Conservation (phyloP, 92 coral and sea anemone species). For the Chrysogorgia sp. region DNA sequence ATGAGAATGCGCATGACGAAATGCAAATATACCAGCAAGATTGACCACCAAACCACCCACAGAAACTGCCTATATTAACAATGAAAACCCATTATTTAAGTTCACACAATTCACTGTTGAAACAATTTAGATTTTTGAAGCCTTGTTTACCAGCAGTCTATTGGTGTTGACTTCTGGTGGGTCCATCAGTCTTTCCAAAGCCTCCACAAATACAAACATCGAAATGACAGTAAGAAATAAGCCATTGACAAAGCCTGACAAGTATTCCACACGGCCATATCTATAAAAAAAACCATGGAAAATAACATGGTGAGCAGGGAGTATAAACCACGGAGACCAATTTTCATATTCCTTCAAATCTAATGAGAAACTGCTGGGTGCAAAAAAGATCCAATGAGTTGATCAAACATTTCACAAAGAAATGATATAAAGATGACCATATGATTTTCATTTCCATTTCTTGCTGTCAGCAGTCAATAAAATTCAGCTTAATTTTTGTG, state of each 20-base stretch:
- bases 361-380: too few relatives aligned
- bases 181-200: conserved; percentile 87
- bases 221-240: conserved; percentile 91
- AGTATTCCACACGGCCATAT: conserved; percentile 91
- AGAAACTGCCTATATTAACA: conserved; percentile 74
- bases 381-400: too few relatives aligned
- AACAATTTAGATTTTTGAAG: background rate
- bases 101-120: background rate
- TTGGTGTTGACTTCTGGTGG: conserved; percentile 97
- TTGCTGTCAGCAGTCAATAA: too few relatives aligned
- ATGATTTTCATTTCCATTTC: too few relatives aligned
- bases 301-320: too few relatives aligned
- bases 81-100: background rate
- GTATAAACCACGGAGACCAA: too few relatives aligned
- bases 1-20: conserved; percentile 97
- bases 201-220: conserved; percentile 90
- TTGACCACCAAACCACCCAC: conserved; percentile 91
- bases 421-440: too few relatives aligned
- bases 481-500: too few relatives aligned
- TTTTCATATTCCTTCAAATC: too few relatives aligned
- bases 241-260: conserved; percentile 97
- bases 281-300: conserved; percentile 55
- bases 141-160: conserved; percentile 75
- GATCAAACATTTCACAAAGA: too few relatives aligned
- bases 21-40: conserved; percentile 91